phyloP scores from a whole-genome alignment of 2,888 invertebrate species.

The Seira musarum region DNA sequence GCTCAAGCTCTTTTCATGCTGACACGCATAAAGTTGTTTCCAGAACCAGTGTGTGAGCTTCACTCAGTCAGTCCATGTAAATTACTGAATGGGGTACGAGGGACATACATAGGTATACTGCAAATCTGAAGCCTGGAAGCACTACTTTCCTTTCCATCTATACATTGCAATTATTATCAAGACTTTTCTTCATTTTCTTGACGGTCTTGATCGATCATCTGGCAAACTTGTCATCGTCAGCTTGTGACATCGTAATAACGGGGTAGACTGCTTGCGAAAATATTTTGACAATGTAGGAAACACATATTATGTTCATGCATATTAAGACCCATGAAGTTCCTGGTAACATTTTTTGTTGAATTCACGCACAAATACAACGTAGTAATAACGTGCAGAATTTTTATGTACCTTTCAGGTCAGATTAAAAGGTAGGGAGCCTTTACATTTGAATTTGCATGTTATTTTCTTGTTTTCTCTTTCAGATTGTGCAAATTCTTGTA shows the following conservation, averaged over 20 bases:
- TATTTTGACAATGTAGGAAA: constrained; percentile 30
- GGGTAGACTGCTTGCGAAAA: constrained; percentile 21
- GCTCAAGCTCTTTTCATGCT: neutral
- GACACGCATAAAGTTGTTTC: constrained; percentile 4
- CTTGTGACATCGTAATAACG: constrained; percentile 57
- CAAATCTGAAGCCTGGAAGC: neutral
- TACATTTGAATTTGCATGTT: constrained; percentile 25
- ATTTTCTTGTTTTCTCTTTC: constrained; percentile 28
- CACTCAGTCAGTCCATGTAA: too few relatives aligned
- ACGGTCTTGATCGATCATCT: constrained; percentile 61
- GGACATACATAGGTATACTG: neutral
- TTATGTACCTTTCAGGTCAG: neutral
- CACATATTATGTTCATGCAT: neutral
- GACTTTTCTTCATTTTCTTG: constrained; percentile 20
- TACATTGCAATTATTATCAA: constrained; percentile 31
- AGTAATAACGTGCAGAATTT: neutral
- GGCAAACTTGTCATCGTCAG: constrained; percentile 63
- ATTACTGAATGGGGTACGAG: too few relatives aligned
- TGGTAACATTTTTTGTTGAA: too few relatives aligned
- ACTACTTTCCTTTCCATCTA: neutral
- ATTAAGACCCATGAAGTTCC: neutral
- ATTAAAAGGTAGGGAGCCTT: neutral
- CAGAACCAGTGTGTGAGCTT: too few relatives aligned
- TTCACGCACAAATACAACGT: too few relatives aligned
- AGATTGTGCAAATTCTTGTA: too few relatives aligned